Base-by-base conservation (phyloP, 2,113 vertebrate species). In the Cyprinodon brontotheroides region DNA sequence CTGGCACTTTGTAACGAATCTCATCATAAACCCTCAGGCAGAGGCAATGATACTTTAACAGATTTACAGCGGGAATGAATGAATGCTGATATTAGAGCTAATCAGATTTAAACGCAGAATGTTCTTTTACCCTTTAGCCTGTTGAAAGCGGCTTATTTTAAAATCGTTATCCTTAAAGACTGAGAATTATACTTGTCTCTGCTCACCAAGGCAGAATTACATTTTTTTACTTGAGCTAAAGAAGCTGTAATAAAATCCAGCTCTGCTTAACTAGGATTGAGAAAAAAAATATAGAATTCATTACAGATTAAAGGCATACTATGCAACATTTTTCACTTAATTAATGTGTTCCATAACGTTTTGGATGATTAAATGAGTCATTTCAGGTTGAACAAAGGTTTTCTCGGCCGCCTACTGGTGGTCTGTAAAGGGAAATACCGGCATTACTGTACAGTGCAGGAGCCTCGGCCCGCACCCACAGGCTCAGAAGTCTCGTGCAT, bases 31-130 rank as follows among this genome's bases (percentile, higher is more conserved):
- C 61, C 71, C 75, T 0, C 29, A 79, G 68, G 57, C 22, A 40
- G 53, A 71, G 71, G 78, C 53, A 43, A 50, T 66, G 74, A 48
- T 41, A 37, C 68, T 74, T 82, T 65, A 38, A 38, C 41, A 78
- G n/a, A 76, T 64, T 72, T 84, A 39, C 38, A 38, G 48, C 61
- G 64, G 72, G 20, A 20, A 15, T 41, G 22, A 84, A 78, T 83
- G 59, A 70, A 65, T 60, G 22, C 36, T 76, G 66, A 53, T 60
- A 79, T 68, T 65, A 39, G 37, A 39, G 45, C 79, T 91, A 77
- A 77, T 91, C 80, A 79, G 11, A 47, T 82, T 70, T 59, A 88
- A 74, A 66, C 3, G 3, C 36, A 15, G 74, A 3, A 36, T 85
- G 72, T 77, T 83, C 13, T 50, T 50, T 50, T 50, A 50, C 4